Base-by-base conservation (phyloP, 2,797 vertebrate genomes). In the Lepidocolaptes lacrymiger region DNA sequence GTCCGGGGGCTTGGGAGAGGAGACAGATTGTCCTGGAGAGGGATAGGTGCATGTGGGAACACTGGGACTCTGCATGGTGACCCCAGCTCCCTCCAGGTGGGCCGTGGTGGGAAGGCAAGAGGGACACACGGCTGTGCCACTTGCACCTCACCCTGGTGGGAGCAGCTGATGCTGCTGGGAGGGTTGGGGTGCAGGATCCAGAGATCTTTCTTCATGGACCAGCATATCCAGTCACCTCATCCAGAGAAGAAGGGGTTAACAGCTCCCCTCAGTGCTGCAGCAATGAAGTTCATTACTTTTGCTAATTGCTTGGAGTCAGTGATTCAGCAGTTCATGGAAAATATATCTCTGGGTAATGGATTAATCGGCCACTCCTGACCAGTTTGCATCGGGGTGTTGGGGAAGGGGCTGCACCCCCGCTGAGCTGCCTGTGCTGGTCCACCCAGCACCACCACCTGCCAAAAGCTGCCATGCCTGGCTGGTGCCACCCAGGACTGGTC, bases 271-370 rank as follows among this genome's bases (percentile, higher is more conserved):
- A 6, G 14, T 37, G 67, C 89, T 5, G 20, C 94, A 73, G 94
- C 62, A 26, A 73, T 93, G 27, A 63, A 93, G 92, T 97, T 96
- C 95, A 95, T 97, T 96, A 95, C 46, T 24, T 96, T 48, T 54
- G 92, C 94, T 97, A 96, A 97, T 96, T 97, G 92, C 93, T 89
- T 58, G 89, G 91, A 97, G 95, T 30, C 93, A 15, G 90, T n/a
- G 89, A 76, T 89, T 89, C 90, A 44, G 92, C 73, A 48, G 36
- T 91, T 97, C 79, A 90, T 91, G 96, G 93, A 82, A 96, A 94
- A 91, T 5, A 43, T 77, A 68, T 90, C 91, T 93, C 75, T 34
- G 9, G 86, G 89, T 85, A 52, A 96, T 36, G 89, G 96, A 93
- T 93, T 91, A 95, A 81, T 64, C 52, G 76, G 86, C 85, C 23